These are phyloP conservation scores for Latrodectus geometricus DNA, from an alignment of 1,140 invertebrate species.

Conservation along the genomic window DNA sequence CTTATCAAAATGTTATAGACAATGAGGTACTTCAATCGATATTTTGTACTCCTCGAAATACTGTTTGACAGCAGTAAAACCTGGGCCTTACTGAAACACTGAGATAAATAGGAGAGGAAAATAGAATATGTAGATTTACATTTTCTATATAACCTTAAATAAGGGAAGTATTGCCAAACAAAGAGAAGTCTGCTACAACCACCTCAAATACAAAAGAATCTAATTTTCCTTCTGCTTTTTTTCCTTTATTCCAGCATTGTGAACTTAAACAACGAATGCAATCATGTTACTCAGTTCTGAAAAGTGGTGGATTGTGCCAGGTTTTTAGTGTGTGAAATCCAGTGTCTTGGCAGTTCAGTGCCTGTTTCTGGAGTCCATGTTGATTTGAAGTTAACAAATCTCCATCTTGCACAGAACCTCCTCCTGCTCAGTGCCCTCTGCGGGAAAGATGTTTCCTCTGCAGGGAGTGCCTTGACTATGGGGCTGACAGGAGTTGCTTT, in stretches of 20 bases:
- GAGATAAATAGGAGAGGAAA: not conserved
- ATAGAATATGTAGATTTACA: not conserved
- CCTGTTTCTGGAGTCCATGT: not conserved
- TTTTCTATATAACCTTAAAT: not conserved
- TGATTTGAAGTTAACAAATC: not conserved
- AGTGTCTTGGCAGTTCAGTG: not conserved
- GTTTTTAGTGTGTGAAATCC: not conserved
- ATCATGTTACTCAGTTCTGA: not conserved
- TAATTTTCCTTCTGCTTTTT: not conserved
- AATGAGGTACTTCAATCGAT: not conserved
- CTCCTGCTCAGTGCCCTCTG: not conserved
- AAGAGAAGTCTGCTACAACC: not conserved
- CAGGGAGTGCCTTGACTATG: not conserved
- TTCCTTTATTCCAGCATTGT: not conserved
- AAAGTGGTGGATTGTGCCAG: not conserved
- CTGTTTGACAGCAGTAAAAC: constrained; percentile 10
- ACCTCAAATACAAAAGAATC: not conserved
- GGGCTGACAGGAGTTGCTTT: not conserved
- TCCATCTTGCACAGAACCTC: too few species aligned
- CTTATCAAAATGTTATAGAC: not conserved
- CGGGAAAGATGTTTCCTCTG: not conserved
- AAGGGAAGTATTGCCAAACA: not conserved
- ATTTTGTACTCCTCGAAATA: constrained; percentile 5
- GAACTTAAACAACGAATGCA: not conserved
- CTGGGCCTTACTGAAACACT: constrained; percentile 10